Evolutionary conservation across 1,140 invertebrate species (phyloP), one percentile per base, ranked within the genome.

Genomic region (Achatina immaculata): DNA sequence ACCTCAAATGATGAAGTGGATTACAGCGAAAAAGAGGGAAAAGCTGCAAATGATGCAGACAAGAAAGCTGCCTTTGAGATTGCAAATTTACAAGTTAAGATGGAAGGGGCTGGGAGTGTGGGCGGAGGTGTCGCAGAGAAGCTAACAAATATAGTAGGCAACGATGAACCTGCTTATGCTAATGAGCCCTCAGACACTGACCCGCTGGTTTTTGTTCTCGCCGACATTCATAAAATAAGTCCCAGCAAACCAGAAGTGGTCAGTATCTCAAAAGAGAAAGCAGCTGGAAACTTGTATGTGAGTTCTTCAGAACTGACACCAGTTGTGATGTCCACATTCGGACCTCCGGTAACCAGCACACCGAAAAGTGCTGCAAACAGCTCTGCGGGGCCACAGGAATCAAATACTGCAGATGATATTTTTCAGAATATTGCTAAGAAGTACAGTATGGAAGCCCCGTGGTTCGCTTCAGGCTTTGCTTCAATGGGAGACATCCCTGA

Each of bases 401-500:
- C 68, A 19, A n/a, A 34, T 7, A 45, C 72, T 31, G 42, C 72
- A 21, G 42, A 74, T 38, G 55, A 62, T n/a, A 38, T 36, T 40
- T 76, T 76, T 65, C 38, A 76, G 31, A 55, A 55, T 38, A 31
- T 76, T 31, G 48, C 48, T 38, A 36, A 28, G 24, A 76, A 76
- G 55, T 38, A 66, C 28, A 36, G 51, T 0, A 34, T 73, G 55
- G 55, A 43, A 58, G 21, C 11, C 21, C 38, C 55, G 34, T 45
- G 69, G 76, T 55, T 66, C 28, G 40, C 76, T 38, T 38, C 62
- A 36, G 51, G 34, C 9, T 79, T 78, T 38, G 2, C 77, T 34
- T 16, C 58, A 43, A 83, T 83, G 82, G 74, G 74, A 6, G 75
- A 83, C 55, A 83, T 83, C 68, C 74, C 72, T 0, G 83, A 84